Evolutionary conservation across 2,797 vertebrate species (phyloP), one percentile per base, ranked within the genome.

Genomic region (Orestias chungarensis): DNA sequence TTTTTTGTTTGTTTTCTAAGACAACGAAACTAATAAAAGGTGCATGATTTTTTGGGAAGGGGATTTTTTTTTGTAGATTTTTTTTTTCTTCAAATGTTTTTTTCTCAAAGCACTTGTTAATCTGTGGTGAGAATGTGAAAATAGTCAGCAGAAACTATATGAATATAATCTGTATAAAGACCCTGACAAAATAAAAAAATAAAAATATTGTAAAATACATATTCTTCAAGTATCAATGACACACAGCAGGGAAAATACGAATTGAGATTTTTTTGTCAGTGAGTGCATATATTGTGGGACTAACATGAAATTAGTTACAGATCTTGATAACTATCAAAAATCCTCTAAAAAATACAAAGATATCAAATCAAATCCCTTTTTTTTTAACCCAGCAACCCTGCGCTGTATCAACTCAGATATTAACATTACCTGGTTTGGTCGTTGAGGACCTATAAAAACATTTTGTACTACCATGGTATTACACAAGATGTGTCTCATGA

Each of bases 71-170:
- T 66, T 66, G 3, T 6, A 6, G 2, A 17, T 64, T 66, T 85
- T 86, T 46, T 35, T 86, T 86, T 83, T 57, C 80, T 65, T 79
- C 83, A 92, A 89, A 91, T 89, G 93, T 91, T 93, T 94, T 93
- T 94, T 93, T 89, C 80, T 92, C 80, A 73, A 93, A 88, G 88
- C 93, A 95, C 92, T 93, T 93, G 92, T 95, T 94, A 91, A 86
- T 93, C 86, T 93, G 93, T 94, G 93, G 93, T 94, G 91, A 94
- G 94, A 94, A 94, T 94, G 93, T 94, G 92, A 93, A 94, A 91
- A 89, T 95, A 93, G 93, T 95, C 93, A 90, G 87, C 92, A 78
- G 92, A 93, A 93, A 93, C 92, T 92, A 93, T 94, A 94, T 91
- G 85, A 94, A 92, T 94, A 95, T 95, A 95, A 92, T 93, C 93